Percentiles rank a stretch among this genome's conserved stretches.
These are phyloP conservation scores for Alauda arvensis DNA, from an alignment of 2,797 vertebrate genomes.

Conservation along the genomic window DNA sequence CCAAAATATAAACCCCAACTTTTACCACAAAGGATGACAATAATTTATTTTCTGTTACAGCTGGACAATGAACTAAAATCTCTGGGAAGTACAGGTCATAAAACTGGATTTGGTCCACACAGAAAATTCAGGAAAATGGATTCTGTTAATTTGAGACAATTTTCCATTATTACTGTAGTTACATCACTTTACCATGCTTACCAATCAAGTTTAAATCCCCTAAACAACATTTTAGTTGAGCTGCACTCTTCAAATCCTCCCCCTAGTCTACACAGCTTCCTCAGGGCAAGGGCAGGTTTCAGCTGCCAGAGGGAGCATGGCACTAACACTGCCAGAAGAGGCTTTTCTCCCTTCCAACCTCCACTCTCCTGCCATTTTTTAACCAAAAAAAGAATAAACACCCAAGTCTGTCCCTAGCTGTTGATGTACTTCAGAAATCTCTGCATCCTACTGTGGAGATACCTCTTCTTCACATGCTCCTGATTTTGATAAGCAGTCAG, in stretches of 20 bases:
- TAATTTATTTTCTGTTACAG: background rate
- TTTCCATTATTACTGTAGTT: background rate
- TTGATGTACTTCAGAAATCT: background rate
- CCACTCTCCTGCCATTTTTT: accelerated
- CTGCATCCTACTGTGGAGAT: background rate
- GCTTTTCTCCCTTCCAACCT: background rate
- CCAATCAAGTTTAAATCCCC: background rate
- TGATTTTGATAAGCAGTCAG: background rate
- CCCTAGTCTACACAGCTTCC: accelerated
- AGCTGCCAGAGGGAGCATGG: accelerated
- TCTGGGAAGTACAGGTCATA: background rate
- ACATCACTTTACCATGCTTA: background rate
- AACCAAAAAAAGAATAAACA: background rate
- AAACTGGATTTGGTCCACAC: background rate
- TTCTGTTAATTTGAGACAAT: background rate
- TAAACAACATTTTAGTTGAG: background rate
- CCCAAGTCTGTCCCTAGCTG: background rate
- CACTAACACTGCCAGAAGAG: accelerated
- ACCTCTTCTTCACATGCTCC: background rate
- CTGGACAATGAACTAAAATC: background rate
- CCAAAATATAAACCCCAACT: background rate
- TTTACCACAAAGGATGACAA: background rate
- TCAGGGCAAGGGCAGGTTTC: accelerated
- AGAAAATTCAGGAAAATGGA: background rate
- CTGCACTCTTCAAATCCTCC: background rate